Percentiles rank a stretch among this genome's conserved stretches.
Conservation (phyloP, 1,140 invertebrate species). For the Bombus soroeensis region DNA sequence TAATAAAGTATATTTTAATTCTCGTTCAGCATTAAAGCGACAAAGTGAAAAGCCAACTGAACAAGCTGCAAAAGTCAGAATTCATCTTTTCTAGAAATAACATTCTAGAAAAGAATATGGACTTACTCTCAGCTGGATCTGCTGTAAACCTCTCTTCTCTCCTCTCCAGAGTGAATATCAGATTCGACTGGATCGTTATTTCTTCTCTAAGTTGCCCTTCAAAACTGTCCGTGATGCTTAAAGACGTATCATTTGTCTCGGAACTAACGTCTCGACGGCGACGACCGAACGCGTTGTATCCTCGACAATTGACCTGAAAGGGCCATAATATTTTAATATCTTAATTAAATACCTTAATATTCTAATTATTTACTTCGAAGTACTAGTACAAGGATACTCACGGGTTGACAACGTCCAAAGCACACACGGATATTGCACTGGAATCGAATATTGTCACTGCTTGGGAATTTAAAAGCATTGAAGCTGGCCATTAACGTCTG, state of each 20-base stretch:
- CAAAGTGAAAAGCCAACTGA: not conserved
- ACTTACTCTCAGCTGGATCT: slow-evolving; percentile 88
- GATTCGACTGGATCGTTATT: slow-evolving; percentile 95
- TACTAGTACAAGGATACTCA: slow-evolving; percentile 81
- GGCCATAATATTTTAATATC: not conserved
- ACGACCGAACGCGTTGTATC: slow-evolving; percentile 93
- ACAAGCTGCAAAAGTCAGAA: not conserved
- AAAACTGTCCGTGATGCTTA: slow-evolving; percentile 84
- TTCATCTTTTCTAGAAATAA: not conserved
- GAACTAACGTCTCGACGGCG: slow-evolving; percentile 88
- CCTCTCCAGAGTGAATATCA: slow-evolving; percentile 94
- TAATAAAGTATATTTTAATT: not conserved
- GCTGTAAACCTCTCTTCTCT: slow-evolving; percentile 85
- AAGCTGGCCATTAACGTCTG: slow-evolving; percentile 93
- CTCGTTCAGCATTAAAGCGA: not conserved
- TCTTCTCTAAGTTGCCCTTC: slow-evolving; percentile 95
- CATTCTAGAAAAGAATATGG: not conserved
- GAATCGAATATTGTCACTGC: slow-evolving; percentile 96
- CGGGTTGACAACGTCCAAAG: slow-evolving; percentile 97
- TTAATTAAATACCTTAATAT: not conserved
- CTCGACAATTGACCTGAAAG: slow-evolving; percentile 93
- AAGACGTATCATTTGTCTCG: slow-evolving; percentile 84
- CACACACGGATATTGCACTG: slow-evolving; percentile 97
- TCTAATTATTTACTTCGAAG: not conserved
- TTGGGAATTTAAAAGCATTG: slow-evolving; percentile 98